A percentile compares a stretch with the other conserved stretches of the same genome.
Conservation (phyloP, 2,113 vertebrate genomes). For the Hassar affinis region DNA sequence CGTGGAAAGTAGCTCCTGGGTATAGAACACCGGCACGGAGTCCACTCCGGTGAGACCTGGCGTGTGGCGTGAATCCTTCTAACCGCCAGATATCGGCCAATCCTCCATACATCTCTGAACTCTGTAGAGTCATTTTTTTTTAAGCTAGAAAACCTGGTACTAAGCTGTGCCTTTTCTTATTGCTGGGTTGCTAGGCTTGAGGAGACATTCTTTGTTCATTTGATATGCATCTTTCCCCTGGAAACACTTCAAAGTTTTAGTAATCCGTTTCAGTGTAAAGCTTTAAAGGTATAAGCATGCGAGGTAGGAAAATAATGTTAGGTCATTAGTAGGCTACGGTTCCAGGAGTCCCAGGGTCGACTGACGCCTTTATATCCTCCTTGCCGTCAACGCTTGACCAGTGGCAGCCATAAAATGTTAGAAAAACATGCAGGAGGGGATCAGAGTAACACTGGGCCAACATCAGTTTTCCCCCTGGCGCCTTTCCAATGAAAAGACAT, state of each 20-base stretch:
- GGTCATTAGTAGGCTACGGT: background rate
- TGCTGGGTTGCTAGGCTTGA: background rate
- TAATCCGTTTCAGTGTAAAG: background rate
- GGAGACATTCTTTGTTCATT: background rate
- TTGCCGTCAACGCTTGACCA: no score
- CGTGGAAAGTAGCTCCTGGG: conserved; percentile 54
- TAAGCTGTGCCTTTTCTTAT: background rate
- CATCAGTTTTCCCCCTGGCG: background rate
- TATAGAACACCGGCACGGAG: no score
- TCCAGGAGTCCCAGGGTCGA: background rate
- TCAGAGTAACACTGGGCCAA: background rate
- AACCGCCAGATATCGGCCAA: background rate
- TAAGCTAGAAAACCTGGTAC: background rate
- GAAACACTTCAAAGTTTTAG: no score
- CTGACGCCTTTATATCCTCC: background rate
- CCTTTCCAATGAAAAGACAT: background rate
- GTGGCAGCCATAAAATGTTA: background rate
- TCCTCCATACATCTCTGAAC: background rate
- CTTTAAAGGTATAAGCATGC: background rate
- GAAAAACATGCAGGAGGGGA: background rate
- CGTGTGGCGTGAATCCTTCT: background rate
- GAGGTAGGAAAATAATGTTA: no score
- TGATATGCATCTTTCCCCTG: background rate
- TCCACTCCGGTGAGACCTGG: background rate
- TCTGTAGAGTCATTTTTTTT: conserved; percentile 21